phyloP scores from a whole-genome alignment of 1,140 invertebrate species.

The Lasioglossum albipes region DNA sequence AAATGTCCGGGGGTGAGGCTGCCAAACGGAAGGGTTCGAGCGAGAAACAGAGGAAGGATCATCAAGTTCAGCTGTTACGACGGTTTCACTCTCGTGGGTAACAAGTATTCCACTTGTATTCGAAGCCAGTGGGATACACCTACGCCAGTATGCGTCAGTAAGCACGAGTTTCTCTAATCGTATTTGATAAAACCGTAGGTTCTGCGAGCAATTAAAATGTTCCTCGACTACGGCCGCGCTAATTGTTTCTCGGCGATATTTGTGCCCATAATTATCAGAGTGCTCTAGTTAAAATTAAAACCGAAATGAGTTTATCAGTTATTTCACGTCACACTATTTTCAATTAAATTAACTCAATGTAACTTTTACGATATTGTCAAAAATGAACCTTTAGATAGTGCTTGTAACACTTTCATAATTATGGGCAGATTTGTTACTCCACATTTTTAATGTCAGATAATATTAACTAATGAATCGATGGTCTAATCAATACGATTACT shows the following conservation, averaged over 20 bases:
- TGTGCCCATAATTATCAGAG: too few species aligned
- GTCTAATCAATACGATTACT: background rate
- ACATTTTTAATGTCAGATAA: too few species aligned
- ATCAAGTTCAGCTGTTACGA: slow-evolving; percentile 81
- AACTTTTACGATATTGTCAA: too few species aligned
- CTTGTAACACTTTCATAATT: too few species aligned
- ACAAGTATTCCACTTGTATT: slow-evolving; percentile 83
- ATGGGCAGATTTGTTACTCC: too few species aligned
- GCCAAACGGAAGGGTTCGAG: slow-evolving; percentile 71
- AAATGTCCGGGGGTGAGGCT: slow-evolving; percentile 68
- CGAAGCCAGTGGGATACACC: slow-evolving; percentile 82
- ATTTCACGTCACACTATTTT: too few species aligned
- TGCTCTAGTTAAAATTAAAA: too few species aligned
- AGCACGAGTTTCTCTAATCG: slow-evolving; percentile 70
- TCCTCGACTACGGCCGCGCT: background rate
- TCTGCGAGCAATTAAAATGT: slow-evolving; percentile 29
- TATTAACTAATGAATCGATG: too few species aligned
- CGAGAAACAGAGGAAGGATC: slow-evolving; percentile 75
- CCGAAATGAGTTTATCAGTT: too few species aligned
- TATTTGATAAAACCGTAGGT: slow-evolving; percentile 16
- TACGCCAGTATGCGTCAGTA: slow-evolving; percentile 84
- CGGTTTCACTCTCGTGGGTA: slow-evolving; percentile 83
- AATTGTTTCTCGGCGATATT: background rate
- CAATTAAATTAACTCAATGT: too few species aligned
- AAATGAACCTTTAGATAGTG: too few species aligned